These are phyloP conservation scores for Microdon myrmicae DNA, from an alignment of 2,888 invertebrate genomes.

Conservation along the genomic window DNA sequence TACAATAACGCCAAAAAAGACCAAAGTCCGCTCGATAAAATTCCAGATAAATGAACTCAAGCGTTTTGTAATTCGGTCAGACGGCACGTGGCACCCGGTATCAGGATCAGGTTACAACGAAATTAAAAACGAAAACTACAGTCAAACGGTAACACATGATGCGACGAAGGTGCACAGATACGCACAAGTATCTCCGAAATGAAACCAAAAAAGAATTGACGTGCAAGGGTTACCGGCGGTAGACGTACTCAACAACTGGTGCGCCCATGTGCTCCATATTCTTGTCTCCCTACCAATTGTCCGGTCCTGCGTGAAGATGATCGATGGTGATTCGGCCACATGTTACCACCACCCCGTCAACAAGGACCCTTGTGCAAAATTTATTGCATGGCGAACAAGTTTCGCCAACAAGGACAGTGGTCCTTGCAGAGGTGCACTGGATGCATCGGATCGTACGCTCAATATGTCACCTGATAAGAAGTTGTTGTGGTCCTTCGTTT, in stretches of 20 bases:
- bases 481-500: constrained; percentile 30
- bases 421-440: constrained; percentile 41
- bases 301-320: constrained; percentile 51
- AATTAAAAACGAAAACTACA: constrained; percentile 19
- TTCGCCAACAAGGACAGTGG: constrained; percentile 20
- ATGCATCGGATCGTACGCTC: constrained; percentile 46
- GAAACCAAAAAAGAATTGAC: constrained; percentile 18
- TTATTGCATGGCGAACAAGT: constrained; percentile 22
- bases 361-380: constrained; percentile 20
- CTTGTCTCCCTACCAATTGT: constrained; percentile 23
- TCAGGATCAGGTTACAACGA: constrained; percentile 41
- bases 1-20: constrained; percentile 37
- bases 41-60: constrained; percentile 48
- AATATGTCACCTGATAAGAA: constrained; percentile 50
- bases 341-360: constrained; percentile 37
- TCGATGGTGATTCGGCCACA: constrained; percentile 52
- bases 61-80: constrained; percentile 48
- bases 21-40: constrained; percentile 38
- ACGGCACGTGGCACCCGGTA: constrained; percentile 49
- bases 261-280: constrained; percentile 37
- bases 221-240: constrained; percentile 20
- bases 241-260: constrained; percentile 31
- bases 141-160: constrained; percentile 51
- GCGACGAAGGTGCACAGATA: constrained; percentile 45
- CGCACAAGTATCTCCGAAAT: constrained; percentile 16